phyloP scores from a whole-genome alignment of 2,797 vertebrate genomes.

The Salmo trutta region DNA sequence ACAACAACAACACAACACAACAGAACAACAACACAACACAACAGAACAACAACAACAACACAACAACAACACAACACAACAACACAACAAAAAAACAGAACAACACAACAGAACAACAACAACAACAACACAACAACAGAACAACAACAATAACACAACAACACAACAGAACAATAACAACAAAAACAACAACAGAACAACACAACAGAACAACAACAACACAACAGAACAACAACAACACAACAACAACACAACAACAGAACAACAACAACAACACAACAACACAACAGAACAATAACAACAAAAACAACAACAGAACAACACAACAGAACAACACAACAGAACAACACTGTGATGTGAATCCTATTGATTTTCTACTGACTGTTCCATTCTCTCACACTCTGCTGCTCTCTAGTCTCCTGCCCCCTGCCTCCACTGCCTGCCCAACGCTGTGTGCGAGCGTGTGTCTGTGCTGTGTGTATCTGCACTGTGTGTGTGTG shows the following conservation, averaged over 20 bases:
- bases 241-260: too few relatives aligned
- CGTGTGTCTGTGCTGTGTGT: neutral
- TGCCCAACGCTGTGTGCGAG: conserved; percentile 7
- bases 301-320: neutral
- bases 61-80: neutral
- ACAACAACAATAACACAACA: neutral
- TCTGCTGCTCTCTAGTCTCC: neutral
- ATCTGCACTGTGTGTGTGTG: neutral
- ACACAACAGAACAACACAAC: neutral
- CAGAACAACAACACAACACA: neutral
- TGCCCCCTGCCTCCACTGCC: neutral
- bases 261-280: too few relatives aligned
- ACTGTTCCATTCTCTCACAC: conserved; percentile 17
- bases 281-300: too few relatives aligned
- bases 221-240: neutral
- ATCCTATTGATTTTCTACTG: conserved; percentile 26
- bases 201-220: neutral
- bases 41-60: neutral
- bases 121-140: too few relatives aligned
- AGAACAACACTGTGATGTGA: conserved; percentile 8
- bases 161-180: neutral
- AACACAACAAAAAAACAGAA: neutral
- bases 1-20: neutral
- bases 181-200: too few relatives aligned
- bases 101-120: too few relatives aligned